Base-by-base conservation (phyloP, 1,140 invertebrate species). In the Notospermus geniculatus region DNA sequence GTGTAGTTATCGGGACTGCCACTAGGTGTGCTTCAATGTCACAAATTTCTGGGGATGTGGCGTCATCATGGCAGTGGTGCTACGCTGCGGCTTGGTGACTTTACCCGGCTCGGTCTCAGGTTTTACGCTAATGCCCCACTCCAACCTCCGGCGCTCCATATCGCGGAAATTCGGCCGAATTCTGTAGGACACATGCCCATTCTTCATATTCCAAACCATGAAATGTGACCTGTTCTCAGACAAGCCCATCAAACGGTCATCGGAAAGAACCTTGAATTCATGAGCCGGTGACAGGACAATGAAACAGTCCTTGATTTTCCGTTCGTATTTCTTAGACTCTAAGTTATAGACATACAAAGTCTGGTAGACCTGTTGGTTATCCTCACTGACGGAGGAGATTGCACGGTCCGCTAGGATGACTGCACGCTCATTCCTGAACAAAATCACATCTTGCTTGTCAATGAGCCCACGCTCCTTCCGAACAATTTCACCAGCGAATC, bases 161-260 rank as follows among this genome's bases (percentile, higher is more conserved):
- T 73, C 67, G 43, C 67, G 69, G 57, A 76, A 74, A 56, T 69
- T 69, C 11, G 73, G 69, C 59, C 70, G 70, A 17, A 80, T 79
- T 32, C 75, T 65, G 55, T 65, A 62, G n/a, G 70, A 55, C 4
- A 71, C 70, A 32, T 75, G 71, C 2, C 76, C 74, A 11, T 64
- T 71, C n/a, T 63, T 55, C n/a, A 78, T 59, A 57, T 65, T 78
- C 78, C 78, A 80, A 15, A 77, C 69, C 19, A 79, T 69, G 39
- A 80, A 74, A 60, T 80, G 77, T 29, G 65, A 71, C 29, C 77
- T 63, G 43, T 71, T 77, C 36, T 76, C 74, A 0, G 76, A 75
- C 1, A 75, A 70, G 11, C 77, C 75, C 19, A 80, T 64, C 19
- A 80, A 65, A 22, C 62, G 65, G 15, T 79, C 71, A 7, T 73